phyloP scores from a whole-genome alignment of 2,797 vertebrate genomes.

The Philypnodon macrostomus region DNA sequence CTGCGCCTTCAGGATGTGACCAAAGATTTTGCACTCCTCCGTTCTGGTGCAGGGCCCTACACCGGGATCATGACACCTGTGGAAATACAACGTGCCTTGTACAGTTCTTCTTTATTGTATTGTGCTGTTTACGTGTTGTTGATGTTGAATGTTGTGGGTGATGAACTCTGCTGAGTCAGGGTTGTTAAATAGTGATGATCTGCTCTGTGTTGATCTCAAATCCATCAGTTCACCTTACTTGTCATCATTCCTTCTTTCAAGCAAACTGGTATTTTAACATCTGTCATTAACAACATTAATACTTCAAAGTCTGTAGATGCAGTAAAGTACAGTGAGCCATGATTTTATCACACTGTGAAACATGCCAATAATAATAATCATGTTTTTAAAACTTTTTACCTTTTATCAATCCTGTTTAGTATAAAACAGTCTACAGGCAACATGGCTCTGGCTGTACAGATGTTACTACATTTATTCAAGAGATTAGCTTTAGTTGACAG shows the following conservation, averaged over 20 bases:
- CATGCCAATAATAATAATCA: background rate
- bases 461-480: too few species aligned
- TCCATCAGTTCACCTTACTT: background rate
- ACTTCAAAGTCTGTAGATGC: too few species aligned
- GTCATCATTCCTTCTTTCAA: background rate
- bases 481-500: background rate
- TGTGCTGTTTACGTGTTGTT: slow-evolving; percentile 40
- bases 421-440: background rate
- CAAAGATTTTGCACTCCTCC: slow-evolving; percentile 65
- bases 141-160: slow-evolving; percentile 4
- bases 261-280: slow-evolving; percentile 1
- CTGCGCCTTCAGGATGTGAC: slow-evolving; percentile 48
- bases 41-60: slow-evolving; percentile 16
- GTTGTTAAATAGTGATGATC: slow-evolving; percentile 42
- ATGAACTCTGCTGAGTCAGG: slow-evolving; percentile 34
- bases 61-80: slow-evolving; percentile 32
- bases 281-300: slow-evolving; percentile 9
- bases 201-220: too few species aligned
- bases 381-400: slow-evolving; percentile 5
- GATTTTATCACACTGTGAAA: too few species aligned
- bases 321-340: too few species aligned
- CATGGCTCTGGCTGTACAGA: background rate
- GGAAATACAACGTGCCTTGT: slow-evolving; percentile 66
- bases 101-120: slow-evolving; percentile 33
- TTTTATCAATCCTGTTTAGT: background rate